Base-by-base conservation (phyloP, 2,888 invertebrate genomes). In the Nasonia oneida region DNA sequence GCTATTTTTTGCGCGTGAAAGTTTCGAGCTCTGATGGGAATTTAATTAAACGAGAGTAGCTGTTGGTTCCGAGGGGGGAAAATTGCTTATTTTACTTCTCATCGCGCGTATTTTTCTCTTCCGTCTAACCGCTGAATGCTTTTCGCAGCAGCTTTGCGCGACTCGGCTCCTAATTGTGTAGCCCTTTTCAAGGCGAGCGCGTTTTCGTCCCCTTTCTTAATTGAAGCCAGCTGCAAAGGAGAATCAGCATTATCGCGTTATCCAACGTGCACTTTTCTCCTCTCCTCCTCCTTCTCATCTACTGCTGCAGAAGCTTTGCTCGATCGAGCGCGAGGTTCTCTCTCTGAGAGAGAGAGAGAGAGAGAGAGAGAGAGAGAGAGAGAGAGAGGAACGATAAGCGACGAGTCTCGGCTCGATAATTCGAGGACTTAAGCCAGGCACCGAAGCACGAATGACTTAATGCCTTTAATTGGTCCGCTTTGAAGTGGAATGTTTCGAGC, bases 151-250 rank as follows among this genome's bases (percentile, higher is more conserved):
- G 29, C 29, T 29, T 29, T 29, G 29, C 15, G n/a, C 73, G 18
- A 10, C 10, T 23, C 67, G 1, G 29, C 37, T 37, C 37, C 18
- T 29, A 29, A 33, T 80, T 39, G 39, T 29, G 39, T 23, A 61
- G 57, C 29, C 29, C 61, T 10, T 81, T 81, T 42, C 50, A 53
- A 67, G 53, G 29, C 6, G 50, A 70, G 39, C 42, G 37, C 70
- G 67, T 77, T 83, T 76, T 70, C 83, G 42, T 83, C 39, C 4
- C 70, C 29, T 61, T 23, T 33, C 76, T 53, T 76, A 77, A 77
- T 70, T 70, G 23, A 83, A 77, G 70, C 67, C 42, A 23, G 18
- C 33, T 50, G 23, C 23, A n/a, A 64, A 75, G 50, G 50, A 15
- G 47, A 23, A 33, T 37, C 70, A 39, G 29, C 18, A 83, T 77